phyloP scores from a whole-genome alignment of 2,797 vertebrate genomes.

The Microctenopoma lineatum region DNA sequence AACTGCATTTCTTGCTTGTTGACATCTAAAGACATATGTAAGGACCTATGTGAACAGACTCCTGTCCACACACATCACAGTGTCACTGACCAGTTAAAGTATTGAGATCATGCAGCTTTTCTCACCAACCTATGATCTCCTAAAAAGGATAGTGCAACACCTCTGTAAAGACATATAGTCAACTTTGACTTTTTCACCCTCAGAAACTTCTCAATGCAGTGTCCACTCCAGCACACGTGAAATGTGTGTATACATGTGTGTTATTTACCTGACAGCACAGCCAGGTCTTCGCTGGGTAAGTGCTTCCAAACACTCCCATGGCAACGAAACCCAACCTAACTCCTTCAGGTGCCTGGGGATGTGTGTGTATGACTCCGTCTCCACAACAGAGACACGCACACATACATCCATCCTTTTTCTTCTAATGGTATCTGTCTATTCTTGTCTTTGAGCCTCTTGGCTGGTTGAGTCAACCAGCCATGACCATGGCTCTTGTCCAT shows the following conservation, averaged over 20 bases:
- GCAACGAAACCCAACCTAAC: slow-evolving; percentile 71
- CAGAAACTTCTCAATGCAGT: slow-evolving; percentile 27
- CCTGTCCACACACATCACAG: slow-evolving; percentile 20
- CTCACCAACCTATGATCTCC: slow-evolving; percentile 61
- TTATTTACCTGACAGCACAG: slow-evolving; percentile 61
- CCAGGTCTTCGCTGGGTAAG: slow-evolving; percentile 43
- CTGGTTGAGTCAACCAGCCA: slow-evolving; percentile 58
- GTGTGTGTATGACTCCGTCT: slow-evolving; percentile 66
- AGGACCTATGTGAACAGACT: slow-evolving; percentile 15
- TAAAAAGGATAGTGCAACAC: slow-evolving; percentile 49
- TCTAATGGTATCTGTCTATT: slow-evolving; percentile 57
- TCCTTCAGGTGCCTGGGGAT: slow-evolving; percentile 67
- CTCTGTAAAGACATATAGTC: slow-evolving; percentile 53
- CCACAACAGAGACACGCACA: slow-evolving; percentile 62
- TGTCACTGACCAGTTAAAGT: slow-evolving; percentile 46
- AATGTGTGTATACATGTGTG: slow-evolving; percentile 27
- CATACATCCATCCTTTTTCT: slow-evolving; percentile 18
- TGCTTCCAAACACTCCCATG: slow-evolving; percentile 76
- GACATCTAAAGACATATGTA: slow-evolving; percentile 25
- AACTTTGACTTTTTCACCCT: slow-evolving; percentile 53
- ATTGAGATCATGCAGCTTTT: slow-evolving; percentile 64
- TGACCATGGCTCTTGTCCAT: slow-evolving; percentile 65
- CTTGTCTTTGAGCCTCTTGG: slow-evolving; percentile 61
- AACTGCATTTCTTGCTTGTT: slow-evolving; percentile 64
- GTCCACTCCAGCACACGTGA: slow-evolving; percentile 11